Percentiles rank a stretch among this genome's conserved stretches.
phyloP scores from a whole-genome alignment of 2,797 vertebrate genomes.

The Alfaro cultratus region DNA sequence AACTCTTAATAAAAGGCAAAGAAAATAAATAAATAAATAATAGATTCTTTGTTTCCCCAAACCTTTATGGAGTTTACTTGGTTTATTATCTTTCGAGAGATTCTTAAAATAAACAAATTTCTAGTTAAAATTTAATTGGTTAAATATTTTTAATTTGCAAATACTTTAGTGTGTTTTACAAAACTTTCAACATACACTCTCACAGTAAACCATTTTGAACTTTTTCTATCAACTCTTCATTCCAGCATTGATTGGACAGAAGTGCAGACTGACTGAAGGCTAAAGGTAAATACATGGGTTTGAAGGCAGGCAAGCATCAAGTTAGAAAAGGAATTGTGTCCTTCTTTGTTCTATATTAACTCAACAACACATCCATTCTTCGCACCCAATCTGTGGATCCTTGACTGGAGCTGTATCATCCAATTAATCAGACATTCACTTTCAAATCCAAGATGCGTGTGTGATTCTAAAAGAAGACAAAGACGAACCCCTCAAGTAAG shows the following conservation, averaged over 20 bases:
- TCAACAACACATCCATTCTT: conserved; percentile 58
- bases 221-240: not conserved
- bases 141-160: not conserved
- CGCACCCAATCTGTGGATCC: conserved; percentile 44
- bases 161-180: not conserved
- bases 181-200: not conserved
- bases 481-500: not conserved
- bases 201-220: not conserved
- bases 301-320: conserved; percentile 31
- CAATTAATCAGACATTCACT: conserved; percentile 26
- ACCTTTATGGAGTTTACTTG: not conserved
- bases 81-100: not conserved
- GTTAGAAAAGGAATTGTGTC: conserved; percentile 40
- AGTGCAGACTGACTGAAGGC: conserved; percentile 14
- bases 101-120: not conserved
- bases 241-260: conserved; percentile 4
- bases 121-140: not conserved
- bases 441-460: conserved; percentile 20
- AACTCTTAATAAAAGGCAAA: not conserved
- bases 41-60: no score
- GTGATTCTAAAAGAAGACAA: conserved; percentile 24
- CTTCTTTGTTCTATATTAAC: conserved; percentile 56
- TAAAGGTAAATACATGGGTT: conserved; percentile 18
- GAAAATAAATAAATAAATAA: no score
- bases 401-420: conserved; percentile 55